Base-by-base conservation (phyloP, 2,888 invertebrate species). In the Cantharis rustica region DNA sequence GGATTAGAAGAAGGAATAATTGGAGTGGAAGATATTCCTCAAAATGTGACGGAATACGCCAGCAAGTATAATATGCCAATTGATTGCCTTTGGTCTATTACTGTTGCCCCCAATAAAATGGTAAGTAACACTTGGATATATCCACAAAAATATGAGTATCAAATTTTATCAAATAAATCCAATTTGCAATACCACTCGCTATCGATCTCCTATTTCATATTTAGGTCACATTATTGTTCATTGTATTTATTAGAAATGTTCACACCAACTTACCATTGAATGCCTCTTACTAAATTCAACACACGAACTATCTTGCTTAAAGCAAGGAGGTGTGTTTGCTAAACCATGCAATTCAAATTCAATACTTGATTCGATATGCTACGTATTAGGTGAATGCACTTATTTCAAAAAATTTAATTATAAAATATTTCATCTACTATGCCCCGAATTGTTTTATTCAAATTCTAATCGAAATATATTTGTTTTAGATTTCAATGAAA, bases 81-180 rank as follows among this genome's bases (percentile, higher is more conserved):
- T 68, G 95, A 95, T 85, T 95, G 95, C 86, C 91, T 94, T 86
- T 95, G 95, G 95, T 89, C 90, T 75, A 92, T 95, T 72, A 90
- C 89, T 15, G 94, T 94, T 2, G 87, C 89, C 72, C 88, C 90
- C 10, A 90, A 90, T 13, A 92, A 92, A 90, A 92, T 91, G 91
- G 94, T 94, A 86, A 87, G 88, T 85, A 61, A 26, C 20, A 61
- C 9, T 69, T 23, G 5, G 47, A 31, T 31, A 5, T 13, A 5
- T 13, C 13, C 31, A 5, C 1, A n/a, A n/a, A n/a, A n/a, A n/a
- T 47, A n/a, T n/a, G 7, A 47, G n/a, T 47, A 47, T n/a, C n/a
- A n/a, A n/a, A n/a, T 47, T 5, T 47, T 47, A 47, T 47, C 47
- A 47, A 47, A 47, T 47, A 47, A 47, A 47, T 47, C n/a, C 47